Evolutionary conservation across 2,888 invertebrate genomes (phyloP), one percentile per base, ranked within the genome.

Genomic region (Amphipyra berbera): DNA sequence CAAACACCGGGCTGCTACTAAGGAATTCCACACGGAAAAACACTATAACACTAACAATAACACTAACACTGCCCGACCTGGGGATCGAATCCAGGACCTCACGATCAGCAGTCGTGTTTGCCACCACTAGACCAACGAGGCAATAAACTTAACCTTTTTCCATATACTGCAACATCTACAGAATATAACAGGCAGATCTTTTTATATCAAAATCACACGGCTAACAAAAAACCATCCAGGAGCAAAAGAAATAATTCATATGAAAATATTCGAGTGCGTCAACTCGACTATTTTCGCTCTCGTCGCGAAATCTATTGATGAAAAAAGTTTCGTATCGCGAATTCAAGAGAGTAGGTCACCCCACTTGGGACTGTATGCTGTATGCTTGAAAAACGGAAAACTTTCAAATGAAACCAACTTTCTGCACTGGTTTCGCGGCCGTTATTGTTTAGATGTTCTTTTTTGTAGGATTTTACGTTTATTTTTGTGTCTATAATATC

Each of bases 351-450:
- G 73, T 76, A 68, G 76, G 76, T 76, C 76, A 68, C 55, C 30
- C 54, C 76, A 56, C 79, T 68, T 55, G 76, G 73, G 76, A 57
- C 14, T 61, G 59, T 68, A 48, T 72, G 61, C 61, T 70, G 63
- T 67, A 37, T 61, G 73, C 62, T 78, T 64, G 56, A 61, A 59
- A 71, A 61, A 56, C 55, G 61, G 52, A 47, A 66, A 76, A 76
- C 79, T 76, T 76, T 76, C 72, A 76, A 78, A 79, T 76, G 73
- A 76, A 70, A 74, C 70, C 54, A 60, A 67, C 58, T 66, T 54
- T 42, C 55, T 41, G 54, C 42, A 37, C 68, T 58, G 50, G 42
- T 57, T 60, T 21, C 44, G 45, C 40, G 54, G 54, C n/a, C n/a
- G n/a, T 72, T 59, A 62, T 59, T 61, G 76, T 78, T 61, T 68